phyloP scores from a whole-genome alignment of 2,113 vertebrate species.

The Callithrix jacchus region DNA sequence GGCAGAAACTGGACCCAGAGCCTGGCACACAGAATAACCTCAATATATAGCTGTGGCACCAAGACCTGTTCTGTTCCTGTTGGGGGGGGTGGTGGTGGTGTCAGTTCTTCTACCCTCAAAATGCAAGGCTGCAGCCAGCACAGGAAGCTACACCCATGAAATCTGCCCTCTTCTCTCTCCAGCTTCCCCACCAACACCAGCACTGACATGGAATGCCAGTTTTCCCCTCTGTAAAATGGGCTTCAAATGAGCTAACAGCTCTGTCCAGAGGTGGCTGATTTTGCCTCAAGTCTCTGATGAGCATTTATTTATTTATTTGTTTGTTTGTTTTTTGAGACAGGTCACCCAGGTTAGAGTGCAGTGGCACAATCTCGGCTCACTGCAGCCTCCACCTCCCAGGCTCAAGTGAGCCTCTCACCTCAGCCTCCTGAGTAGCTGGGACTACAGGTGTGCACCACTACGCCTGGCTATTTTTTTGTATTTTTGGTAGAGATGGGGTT shows the following conservation, averaged over 20 bases:
- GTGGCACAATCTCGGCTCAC: too few relatives aligned
- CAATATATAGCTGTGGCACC: not conserved
- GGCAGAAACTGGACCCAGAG: not conserved
- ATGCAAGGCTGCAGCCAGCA: not conserved
- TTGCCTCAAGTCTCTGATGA: not conserved
- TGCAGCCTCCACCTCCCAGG: too few relatives aligned
- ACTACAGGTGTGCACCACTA: not conserved
- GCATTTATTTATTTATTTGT: not conserved
- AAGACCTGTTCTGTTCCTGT: not conserved
- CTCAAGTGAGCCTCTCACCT: not conserved
- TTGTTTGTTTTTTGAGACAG: too few relatives aligned
- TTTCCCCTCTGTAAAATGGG: conserved; percentile 50
- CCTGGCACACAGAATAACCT: not conserved
- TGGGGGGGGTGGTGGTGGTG: not conserved
- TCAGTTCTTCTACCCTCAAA: not conserved
- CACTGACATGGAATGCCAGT: not conserved
- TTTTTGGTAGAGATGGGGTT: not conserved
- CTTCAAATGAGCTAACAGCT: not conserved
- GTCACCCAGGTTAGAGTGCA: too few relatives aligned
- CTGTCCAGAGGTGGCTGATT: not conserved
- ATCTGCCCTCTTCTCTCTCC: not conserved
- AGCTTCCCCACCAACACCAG: not conserved
- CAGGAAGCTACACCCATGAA: too few relatives aligned
- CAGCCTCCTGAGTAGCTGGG: not conserved
- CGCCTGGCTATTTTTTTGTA: not conserved